Evolutionary conservation across 2,113 vertebrate species (phyloP).

Genomic region (Dolichallabes microphthalmus): DNA sequence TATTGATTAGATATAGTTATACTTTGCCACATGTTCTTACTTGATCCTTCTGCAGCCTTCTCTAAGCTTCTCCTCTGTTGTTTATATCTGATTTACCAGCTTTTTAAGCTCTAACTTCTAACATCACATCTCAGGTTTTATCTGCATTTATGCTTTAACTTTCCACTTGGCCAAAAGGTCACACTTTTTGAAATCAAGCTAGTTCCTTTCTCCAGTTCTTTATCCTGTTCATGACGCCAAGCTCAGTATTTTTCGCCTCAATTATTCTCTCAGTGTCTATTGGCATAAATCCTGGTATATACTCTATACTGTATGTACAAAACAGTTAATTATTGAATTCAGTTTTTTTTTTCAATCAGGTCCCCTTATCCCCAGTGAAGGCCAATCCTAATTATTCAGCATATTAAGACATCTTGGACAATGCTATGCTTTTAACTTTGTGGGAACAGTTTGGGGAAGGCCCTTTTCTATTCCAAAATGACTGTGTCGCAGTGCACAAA

Average conservation of each 20-base stretch:
- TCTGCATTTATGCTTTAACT: neutral
- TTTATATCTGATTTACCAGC: neutral
- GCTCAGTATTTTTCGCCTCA: neutral
- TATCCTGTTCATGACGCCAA: neutral
- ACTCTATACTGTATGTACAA: too few species aligned
- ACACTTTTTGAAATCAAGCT: neutral
- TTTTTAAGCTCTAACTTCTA: neutral
- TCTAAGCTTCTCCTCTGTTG: neutral
- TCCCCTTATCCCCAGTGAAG: too few species aligned
- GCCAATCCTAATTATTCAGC: too few species aligned
- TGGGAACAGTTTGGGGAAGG: too few species aligned
- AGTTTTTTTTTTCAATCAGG: too few species aligned
- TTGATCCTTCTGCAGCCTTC: slow-evolving; percentile 5
- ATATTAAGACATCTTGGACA: too few species aligned
- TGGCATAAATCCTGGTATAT: neutral
- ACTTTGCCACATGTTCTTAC: slow-evolving; percentile 3
- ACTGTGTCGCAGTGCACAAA: too few species aligned
- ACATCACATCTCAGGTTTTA: neutral
- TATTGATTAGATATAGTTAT: neutral
- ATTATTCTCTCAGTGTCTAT: neutral
- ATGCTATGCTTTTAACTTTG: too few species aligned
- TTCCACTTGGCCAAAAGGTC: neutral
- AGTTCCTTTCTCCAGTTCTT: neutral
- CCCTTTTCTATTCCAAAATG: too few species aligned
- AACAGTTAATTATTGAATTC: too few species aligned